Evolutionary conservation across 2,797 vertebrate genomes (phyloP), one percentile per base, ranked within the genome.

Genomic region (Anniella stebbinsi): DNA sequence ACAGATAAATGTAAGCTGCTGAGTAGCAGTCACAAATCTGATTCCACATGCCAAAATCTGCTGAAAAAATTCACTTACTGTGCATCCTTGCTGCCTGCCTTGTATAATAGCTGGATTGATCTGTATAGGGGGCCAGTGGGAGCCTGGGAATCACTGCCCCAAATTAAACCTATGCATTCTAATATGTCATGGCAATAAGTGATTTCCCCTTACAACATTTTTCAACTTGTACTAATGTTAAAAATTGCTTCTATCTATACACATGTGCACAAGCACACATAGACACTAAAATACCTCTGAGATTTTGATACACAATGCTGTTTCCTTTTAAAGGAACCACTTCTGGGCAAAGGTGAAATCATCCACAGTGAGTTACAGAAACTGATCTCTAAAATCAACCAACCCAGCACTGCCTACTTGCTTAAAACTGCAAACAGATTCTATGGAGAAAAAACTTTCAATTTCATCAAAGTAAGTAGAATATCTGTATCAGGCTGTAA

Each of bases 361-460:
- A 88, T 97, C 84, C 69, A 93, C 33, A 95, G 89, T 33, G 77
- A 91, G 76, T 97, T 97, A 92, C 93, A 95, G 90, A 87, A 86
- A 38, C 90, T 97, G 60, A 81, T 95, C 73, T 93, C 92, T 45
- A 94, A 95, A 91, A 87, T 97, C 89, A 95, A 93, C 81, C 94
- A 94, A 78, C 93, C 94, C 1, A 94, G 80, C 51, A 90, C 88
- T 72, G 91, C 90, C 38, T 96, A 95, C 3, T 30, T 94, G 72
- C 95, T 97, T 38, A 96, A 96, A 94, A 95, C 93, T 91, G 96
- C 96, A 90, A 97, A 96, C 5, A 92, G 95, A 57, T 66, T 97
- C 4, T 97, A 97, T 76, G 95, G 89, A 45, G 96, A 97, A 94
- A 92, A 96, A 69, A 96, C 91, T 0, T 96, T 45, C n/a, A 93